Conservation (phyloP, 2,113 vertebrate species). For the Cygnus atratus region DNA sequence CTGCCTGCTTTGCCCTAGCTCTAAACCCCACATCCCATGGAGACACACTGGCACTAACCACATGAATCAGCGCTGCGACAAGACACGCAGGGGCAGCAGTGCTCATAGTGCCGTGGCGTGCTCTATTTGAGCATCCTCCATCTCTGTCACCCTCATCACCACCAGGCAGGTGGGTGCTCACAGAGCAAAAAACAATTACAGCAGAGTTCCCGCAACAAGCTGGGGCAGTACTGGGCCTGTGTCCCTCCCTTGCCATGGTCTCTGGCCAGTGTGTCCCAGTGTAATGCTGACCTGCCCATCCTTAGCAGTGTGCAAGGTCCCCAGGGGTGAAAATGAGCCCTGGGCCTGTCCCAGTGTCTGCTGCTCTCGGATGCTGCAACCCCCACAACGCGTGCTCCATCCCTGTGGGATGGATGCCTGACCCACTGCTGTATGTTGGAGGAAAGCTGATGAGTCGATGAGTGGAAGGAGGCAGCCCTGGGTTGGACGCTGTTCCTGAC, state of each 20-base stretch:
- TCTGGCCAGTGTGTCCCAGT: not conserved
- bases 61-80: fast-evolving
- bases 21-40: not conserved
- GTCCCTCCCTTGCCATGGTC: fast-evolving
- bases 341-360: not conserved
- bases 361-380: not conserved
- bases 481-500: not conserved
- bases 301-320: too few relatives aligned
- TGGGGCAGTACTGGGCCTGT: fast-evolving
- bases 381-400: not conserved
- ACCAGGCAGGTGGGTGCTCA: not conserved
- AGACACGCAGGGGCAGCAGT: not conserved
- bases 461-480: not conserved
- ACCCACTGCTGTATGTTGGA: fast-evolving
- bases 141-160: fast-evolving
- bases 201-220: not conserved
- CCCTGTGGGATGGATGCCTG: not conserved
- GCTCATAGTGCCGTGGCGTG: fast-evolving
- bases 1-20: not conserved
- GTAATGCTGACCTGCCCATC: too few relatives aligned
- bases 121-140: not conserved
- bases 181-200: not conserved
- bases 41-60: fast-evolving
- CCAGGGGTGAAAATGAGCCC: not conserved
- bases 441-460: not conserved